Evolutionary conservation across 92 coral and sea anemone species (phyloP).

Genomic region (Parazoanthus atlanticus): DNA sequence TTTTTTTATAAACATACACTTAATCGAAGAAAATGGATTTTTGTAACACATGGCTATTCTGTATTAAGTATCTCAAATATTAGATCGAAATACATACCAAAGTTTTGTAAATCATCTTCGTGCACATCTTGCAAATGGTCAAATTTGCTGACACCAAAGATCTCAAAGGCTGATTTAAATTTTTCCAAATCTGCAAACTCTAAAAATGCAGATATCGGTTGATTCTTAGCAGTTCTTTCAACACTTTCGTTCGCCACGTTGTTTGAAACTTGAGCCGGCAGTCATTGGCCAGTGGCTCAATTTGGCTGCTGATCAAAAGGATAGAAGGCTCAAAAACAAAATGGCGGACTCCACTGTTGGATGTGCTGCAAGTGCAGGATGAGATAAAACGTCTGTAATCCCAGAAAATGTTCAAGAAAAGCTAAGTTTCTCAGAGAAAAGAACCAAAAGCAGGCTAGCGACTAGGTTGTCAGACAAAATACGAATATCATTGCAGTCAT

Average conservation of each 20-base stretch:
- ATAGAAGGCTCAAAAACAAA: constrained; percentile 38
- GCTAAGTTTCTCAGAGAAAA: constrained; percentile 64
- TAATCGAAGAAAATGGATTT: constrained; percentile 4
- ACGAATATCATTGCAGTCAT: constrained; percentile 60
- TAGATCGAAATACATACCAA: constrained; percentile 51
- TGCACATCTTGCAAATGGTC: constrained; percentile 58
- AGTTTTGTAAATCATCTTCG: constrained; percentile 54
- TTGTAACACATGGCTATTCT: constrained; percentile 24
- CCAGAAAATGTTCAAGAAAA: constrained; percentile 54
- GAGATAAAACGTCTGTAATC: constrained; percentile 20
- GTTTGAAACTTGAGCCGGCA: constrained; percentile 37
- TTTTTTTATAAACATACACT: constrained; percentile 30
- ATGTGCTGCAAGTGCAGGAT: constrained; percentile 32
- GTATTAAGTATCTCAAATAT: constrained; percentile 27
- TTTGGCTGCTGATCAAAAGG: constrained; percentile 44
- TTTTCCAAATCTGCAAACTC: constrained; percentile 44
- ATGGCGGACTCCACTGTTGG: constrained; percentile 47
- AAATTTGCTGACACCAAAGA: constrained; percentile 58
- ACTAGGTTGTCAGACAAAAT: constrained; percentile 56
- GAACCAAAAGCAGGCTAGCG: constrained; percentile 64
- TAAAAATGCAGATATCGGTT: constrained; percentile 41
- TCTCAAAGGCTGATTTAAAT: constrained; percentile 45
- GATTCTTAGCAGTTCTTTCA: constrained; percentile 31
- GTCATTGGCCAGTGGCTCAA: constrained; percentile 34
- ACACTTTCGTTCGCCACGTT: constrained; percentile 35